Evolutionary conservation across 2,113 vertebrate species (phyloP).

Genomic region (Promerops cafer): DNA sequence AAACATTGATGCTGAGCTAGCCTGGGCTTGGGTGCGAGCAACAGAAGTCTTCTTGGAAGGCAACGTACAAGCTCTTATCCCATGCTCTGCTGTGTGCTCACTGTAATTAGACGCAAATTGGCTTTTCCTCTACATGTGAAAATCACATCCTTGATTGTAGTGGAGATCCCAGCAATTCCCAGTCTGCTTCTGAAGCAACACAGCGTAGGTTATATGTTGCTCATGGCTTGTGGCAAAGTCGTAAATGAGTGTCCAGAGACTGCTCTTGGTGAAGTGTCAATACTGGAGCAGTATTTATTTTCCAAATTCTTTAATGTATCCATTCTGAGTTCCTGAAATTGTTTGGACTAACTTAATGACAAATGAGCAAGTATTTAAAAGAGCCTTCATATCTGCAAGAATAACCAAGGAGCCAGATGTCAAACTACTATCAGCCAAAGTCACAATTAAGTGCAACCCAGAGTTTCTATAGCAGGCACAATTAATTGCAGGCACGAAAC

Average conservation of each 20-base stretch:
- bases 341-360: not conserved
- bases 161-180: not conserved
- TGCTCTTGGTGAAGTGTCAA: not conserved
- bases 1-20: not conserved
- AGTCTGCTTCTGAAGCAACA: not conserved
- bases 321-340: not conserved
- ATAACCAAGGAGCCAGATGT: constrained; percentile 8
- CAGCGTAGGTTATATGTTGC: not conserved
- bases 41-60: not conserved
- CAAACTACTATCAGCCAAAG: constrained; percentile 5
- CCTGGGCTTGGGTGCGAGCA: not conserved
- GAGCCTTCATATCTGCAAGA: constrained; percentile 6
- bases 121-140: not conserved
- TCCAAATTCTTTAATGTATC: not conserved
- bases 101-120: not conserved
- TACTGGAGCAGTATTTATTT: not conserved
- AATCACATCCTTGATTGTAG: not conserved
- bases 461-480: not conserved
- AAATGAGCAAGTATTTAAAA: not conserved
- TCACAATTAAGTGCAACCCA: constrained; percentile 21
- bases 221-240: not conserved
- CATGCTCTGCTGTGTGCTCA: not conserved
- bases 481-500: constrained; percentile 15
- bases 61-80: not conserved
- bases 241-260: not conserved